These are phyloP conservation scores for Sus scrofa DNA, from an alignment of 2,113 vertebrate species.

Conservation along the genomic window T2T-Sscrofa CM000818.6:70581501-70582000, in stretches of 20 bases:
- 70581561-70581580: background rate
- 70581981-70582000: constrained; percentile 15
- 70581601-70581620: background rate
- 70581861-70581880: background rate
- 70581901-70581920: background rate
- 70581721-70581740: background rate
- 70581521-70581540: background rate
- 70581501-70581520: too few species aligned
- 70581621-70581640: constrained; percentile 14
- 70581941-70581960: background rate
- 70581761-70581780: background rate
- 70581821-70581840: background rate
- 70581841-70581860: background rate
- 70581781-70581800: background rate
- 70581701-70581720: background rate
- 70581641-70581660: background rate
- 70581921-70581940: background rate
- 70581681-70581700: background rate
- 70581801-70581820: background rate
- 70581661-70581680: background rate
- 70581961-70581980: background rate
- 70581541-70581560: background rate
- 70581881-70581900: background rate
- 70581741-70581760: background rate
- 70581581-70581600: background rate